phyloP scores from a whole-genome alignment of 2,113 vertebrate genomes.

The Puma concolor region DNA sequence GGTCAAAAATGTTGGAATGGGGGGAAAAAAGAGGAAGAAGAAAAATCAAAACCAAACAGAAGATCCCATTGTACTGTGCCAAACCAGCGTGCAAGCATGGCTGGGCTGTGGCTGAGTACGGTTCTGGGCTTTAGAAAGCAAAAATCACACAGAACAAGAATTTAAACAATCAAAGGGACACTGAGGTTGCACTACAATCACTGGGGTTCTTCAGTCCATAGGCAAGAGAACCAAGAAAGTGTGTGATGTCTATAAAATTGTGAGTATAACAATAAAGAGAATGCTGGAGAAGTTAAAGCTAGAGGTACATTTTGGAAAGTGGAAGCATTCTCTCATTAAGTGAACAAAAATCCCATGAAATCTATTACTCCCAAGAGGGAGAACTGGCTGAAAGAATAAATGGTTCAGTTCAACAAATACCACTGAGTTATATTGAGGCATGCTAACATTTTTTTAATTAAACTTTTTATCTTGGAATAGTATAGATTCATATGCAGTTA shows the following conservation, averaged over 20 bases:
- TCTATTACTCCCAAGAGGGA: background rate
- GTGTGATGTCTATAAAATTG: background rate
- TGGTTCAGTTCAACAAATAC: conserved; percentile 43
- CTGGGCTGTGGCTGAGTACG: background rate
- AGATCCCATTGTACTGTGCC: background rate
- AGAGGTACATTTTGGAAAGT: background rate
- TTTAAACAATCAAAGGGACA: background rate
- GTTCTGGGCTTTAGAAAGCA: background rate
- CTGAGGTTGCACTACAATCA: background rate
- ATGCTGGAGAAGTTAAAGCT: background rate
- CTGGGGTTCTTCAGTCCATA: background rate
- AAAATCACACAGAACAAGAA: background rate
- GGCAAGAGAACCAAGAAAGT: background rate
- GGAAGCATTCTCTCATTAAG: conserved; percentile 12
- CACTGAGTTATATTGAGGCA: background rate
- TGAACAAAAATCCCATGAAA: conserved; percentile 45
- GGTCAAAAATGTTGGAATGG: background rate
- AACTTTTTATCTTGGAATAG: conserved; percentile 36
- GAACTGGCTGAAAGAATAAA: conserved; percentile 25
- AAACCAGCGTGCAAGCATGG: background rate
- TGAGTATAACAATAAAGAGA: background rate
- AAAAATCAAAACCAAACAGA: background rate
- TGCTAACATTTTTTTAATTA: conserved; percentile 33
- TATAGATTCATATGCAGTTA: background rate
- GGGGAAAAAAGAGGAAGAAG: background rate